Evolutionary conservation across 2,113 vertebrate genomes (phyloP), one percentile per base, ranked within the genome.

Genomic region (Galeopterus variegatus): DNA sequence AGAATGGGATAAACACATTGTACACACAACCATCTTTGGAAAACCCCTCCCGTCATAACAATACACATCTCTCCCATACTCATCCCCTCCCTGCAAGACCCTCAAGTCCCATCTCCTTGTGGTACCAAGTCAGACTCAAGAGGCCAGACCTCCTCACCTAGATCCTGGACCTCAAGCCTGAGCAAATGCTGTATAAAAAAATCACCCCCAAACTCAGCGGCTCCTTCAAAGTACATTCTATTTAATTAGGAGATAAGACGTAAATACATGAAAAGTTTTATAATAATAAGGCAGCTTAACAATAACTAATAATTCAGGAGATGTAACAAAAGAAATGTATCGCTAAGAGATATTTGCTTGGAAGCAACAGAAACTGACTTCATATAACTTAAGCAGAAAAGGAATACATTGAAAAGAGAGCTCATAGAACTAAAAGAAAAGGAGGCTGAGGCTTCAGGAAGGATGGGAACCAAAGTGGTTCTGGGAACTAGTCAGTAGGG

Each of bases 331-430:
- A 33, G 31, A 90, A 24, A 76, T 36, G 36, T 76, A 58, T 76
- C 69, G 48, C 8, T 81, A 88, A 88, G 21, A 65, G n/a, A 45
- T 48, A 28, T 73, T 58, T 69, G n/a, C 5, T 84, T 84, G 60
- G 70, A 83, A 84, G 31, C 36, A 76, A 84, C 36, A 58, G 79
- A 94, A 83, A 76, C 31, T 67, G 79, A 56, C 36, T 94, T 28
- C 6, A 3, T 76, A 36, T 84, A 84, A 76, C 45, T 54, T 83
- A 84, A 84, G 60, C 36, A 31, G 67, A 90, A 84, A 50, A 58
- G 31, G 23, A 56, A 50, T 21, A 14, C 50, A 50, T 23, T 76
- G 36, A 84, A 76, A 90, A 50, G 12, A 67, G 60, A 94, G 50
- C 31, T 24, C 62, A 50, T 41, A 77, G 79, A 89, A 83, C 58